phyloP scores from a whole-genome alignment of 2,888 invertebrate species.

The Ichneumon xanthorius region DNA sequence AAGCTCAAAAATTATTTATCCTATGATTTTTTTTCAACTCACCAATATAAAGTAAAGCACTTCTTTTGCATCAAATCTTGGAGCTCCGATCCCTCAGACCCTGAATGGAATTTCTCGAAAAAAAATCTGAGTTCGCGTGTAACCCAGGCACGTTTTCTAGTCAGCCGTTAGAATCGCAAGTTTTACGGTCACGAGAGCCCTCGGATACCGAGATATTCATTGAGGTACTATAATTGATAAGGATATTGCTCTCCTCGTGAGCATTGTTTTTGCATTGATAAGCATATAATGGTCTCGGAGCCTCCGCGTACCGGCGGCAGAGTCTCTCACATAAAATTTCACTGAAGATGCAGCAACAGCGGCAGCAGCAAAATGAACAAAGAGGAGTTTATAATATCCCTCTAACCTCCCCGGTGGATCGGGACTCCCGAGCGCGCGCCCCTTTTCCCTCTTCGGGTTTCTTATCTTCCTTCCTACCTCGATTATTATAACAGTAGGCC shows the following conservation, averaged over 20 bases:
- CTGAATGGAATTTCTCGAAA: background rate
- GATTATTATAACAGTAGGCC: constrained; percentile 82
- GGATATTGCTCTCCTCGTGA: constrained; percentile 43
- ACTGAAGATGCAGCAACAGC: constrained; percentile 66
- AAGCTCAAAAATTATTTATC: too few relatives aligned
- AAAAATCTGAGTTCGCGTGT: background rate
- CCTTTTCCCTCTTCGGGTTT: constrained; percentile 34
- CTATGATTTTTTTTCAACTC: too few relatives aligned
- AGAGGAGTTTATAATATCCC: constrained; percentile 20
- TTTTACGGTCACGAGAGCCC: constrained; percentile 25
- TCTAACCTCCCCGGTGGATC: constrained; percentile 6
- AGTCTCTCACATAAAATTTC: constrained; percentile 37
- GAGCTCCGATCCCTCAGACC: too few relatives aligned
- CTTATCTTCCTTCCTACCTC: constrained; percentile 76
- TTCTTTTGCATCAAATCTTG: background rate
- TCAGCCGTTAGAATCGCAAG: background rate
- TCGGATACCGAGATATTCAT: constrained; percentile 28
- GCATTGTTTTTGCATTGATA: constrained; percentile 63
- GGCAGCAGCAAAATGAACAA: constrained; percentile 64
- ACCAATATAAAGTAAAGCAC: too few relatives aligned
- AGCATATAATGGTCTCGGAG: constrained; percentile 56
- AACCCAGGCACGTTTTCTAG: background rate
- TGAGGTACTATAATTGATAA: constrained; percentile 50
- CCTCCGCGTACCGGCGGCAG: background rate
- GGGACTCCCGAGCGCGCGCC: constrained; percentile 24